Conservation (phyloP, 2,113 vertebrate species). For the Anolis carolinensis region DNA sequence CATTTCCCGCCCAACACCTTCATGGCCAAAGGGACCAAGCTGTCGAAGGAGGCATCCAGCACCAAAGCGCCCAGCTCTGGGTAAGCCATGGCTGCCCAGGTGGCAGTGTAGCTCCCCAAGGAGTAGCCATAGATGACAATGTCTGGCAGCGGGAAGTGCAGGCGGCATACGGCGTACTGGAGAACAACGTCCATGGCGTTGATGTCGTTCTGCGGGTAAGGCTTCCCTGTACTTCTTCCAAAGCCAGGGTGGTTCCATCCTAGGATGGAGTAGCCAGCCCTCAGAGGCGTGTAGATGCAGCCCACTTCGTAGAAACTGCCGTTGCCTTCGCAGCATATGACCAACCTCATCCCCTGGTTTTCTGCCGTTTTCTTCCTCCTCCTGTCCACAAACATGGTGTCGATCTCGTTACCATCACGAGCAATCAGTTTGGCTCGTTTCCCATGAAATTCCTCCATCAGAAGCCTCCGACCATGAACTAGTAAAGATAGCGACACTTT, state of each 20-base stretch:
- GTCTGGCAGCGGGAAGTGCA: slow-evolving; percentile 78
- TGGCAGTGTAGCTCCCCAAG: slow-evolving; percentile 88
- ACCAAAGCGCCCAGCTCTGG: slow-evolving; percentile 62
- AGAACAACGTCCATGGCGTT: slow-evolving; percentile 90
- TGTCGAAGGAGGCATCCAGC: slow-evolving; percentile 70
- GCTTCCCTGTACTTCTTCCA: slow-evolving; percentile 85
- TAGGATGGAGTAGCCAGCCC: slow-evolving; percentile 88
- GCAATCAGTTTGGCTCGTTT: slow-evolving; percentile 88
- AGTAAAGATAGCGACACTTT: slow-evolving; percentile 86
- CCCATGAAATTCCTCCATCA: slow-evolving; percentile 74
- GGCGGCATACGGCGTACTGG: slow-evolving; percentile 84
- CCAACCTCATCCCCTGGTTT: slow-evolving; percentile 65
- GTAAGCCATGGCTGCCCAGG: slow-evolving; percentile 63
- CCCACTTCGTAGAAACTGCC: slow-evolving; percentile 92
- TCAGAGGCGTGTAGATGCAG: slow-evolving; percentile 86
- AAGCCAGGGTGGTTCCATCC: slow-evolving; percentile 93
- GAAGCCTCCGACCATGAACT: not conserved
- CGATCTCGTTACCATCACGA: slow-evolving; percentile 89
- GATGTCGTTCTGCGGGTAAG: slow-evolving; percentile 87
- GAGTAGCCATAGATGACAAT: slow-evolving; percentile 89
- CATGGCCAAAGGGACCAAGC: slow-evolving; percentile 57
- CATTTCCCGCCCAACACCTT: slow-evolving; percentile 60
- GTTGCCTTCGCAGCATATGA: slow-evolving; percentile 91
- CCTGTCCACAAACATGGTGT: slow-evolving; percentile 91
- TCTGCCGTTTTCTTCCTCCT: slow-evolving; percentile 71